Base-by-base conservation (phyloP, 2,888 invertebrate species). In the Stegophylla sp. region DNA sequence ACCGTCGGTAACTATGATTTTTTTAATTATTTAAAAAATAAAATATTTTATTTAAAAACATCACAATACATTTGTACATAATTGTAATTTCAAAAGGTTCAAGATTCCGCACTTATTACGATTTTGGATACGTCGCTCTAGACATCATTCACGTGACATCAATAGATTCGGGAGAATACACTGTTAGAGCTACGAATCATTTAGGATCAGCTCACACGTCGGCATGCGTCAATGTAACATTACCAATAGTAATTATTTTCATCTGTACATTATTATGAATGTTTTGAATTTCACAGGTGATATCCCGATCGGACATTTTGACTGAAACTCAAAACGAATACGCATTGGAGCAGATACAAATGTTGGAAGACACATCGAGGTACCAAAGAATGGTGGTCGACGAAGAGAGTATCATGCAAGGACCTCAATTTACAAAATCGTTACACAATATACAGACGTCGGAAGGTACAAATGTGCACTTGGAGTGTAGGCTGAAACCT, bases 81-180 rank as follows among this genome's bases (percentile, higher is more conserved):
- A 34, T 72, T 66, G 77, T 67, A 41, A 74, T 66, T 74, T 26
- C 59, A 66, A 71, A 84, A 86, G 88, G 88, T 63, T 95, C 95
- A 66, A 91, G 98, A 85, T 98, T 97, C 89, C 92, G 93, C 86
- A 96, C 97, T 34, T 95, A 96, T 86, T 94, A 96, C 85, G 98
- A 99, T 86, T 98, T 98, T 86, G 98, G 98, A 23, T 97, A 95
- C 86, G 96, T 98, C 76, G 96, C 98, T 53, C 88, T 99, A 84
- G 98, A 98, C 85, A 96, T 99, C 82, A 91, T 97, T 83, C 95
- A 97, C 86, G 93, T 95, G 26, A 96, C 94, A 79, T 93, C 95
- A n/a, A 90, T 94, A 82, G 99, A 99, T 87, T 93, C 95, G 53
- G 97, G 97, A 74, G 96, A 96, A 88, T 99, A 98, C 86, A 98